Evolutionary conservation across 1,140 invertebrate genomes (phyloP), one percentile per base, ranked within the genome.

Genomic region (Lepidurus couesii): DNA sequence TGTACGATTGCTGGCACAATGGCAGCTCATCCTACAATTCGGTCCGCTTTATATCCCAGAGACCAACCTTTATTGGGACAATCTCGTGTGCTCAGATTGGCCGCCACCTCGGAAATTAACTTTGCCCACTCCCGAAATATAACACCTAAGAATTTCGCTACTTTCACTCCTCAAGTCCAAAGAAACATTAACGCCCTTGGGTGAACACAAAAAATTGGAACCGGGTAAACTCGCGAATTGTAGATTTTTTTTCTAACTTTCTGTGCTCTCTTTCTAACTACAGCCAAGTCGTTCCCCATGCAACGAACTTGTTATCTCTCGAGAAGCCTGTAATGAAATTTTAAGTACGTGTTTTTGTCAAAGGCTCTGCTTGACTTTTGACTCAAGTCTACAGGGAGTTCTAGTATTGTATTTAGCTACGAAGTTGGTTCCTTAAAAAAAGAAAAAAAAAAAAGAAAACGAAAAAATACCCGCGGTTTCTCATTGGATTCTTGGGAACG

Each of bases 21-120:
- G 53, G 53, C 53, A 65, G 53, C 53, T 65, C 53, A 65, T 65
- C 53, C n/a, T 13, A 65, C 53, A 65, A 65, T 65, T 9, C 21
- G 16, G 9, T 65, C 53, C 21, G 53, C 53, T 65, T 65, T 65
- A 65, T 65, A 65, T 65, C 53, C 53, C 53, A 13, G 21, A 65
- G 53, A n/a, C 53, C 53, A 13, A 65, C 53, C 53, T 65, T 65
- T 65, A 65, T 65, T 65, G 8, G 53, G 53, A 65, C 53, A 65
- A 65, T 16, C 53, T 65, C 53, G 8, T 65, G 53, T 7, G 53
- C 53, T 65, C 53, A 65, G 53, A 65, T 65, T 65, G 53, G 53
- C 21, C 53, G 21, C 53, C 53, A 65, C 53, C 53, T 65, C 53
- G 13, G 53, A 65, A 65, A 65, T 65, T 21, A 65, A 65, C 53